Evolutionary conservation across 2,888 invertebrate genomes (phyloP).

Genomic region (Lydus trimaculatus): DNA sequence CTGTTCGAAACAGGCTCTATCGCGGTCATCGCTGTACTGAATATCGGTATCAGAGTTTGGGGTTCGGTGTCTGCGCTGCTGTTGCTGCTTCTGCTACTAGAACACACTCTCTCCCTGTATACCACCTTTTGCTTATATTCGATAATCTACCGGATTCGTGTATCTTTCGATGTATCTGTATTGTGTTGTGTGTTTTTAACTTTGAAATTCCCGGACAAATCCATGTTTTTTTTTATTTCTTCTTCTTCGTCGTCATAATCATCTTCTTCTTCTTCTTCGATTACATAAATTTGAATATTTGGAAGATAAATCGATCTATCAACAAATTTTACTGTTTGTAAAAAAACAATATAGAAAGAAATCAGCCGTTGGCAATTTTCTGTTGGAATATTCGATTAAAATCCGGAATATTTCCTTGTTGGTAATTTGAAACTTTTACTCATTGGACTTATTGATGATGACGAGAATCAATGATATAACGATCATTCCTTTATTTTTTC

Average conservation of each 20-base stretch:
- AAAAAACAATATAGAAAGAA: not conserved
- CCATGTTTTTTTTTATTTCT: not conserved
- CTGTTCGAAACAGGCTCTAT: slow-evolving; percentile 28
- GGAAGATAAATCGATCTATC: not conserved
- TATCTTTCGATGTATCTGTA: not conserved
- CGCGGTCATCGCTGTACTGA: slow-evolving; percentile 34
- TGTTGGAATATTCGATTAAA: not conserved
- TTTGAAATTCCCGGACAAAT: not conserved
- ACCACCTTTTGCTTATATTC: not conserved
- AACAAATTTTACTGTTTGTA: not conserved
- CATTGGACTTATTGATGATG: not conserved
- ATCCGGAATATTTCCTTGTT: not conserved
- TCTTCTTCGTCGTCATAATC: not conserved
- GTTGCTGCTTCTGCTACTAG: slow-evolving; percentile 18
- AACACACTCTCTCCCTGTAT: not conserved
- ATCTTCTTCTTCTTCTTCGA: not conserved
- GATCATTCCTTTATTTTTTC: too few species aligned
- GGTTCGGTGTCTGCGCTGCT: slow-evolving; percentile 29
- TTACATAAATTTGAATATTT: not conserved
- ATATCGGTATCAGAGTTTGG: slow-evolving; percentile 17
- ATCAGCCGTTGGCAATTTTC: not conserved
- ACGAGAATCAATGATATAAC: not conserved
- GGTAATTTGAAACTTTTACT: not conserved
- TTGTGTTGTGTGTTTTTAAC: not conserved
- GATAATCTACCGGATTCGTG: not conserved